phyloP scores from a whole-genome alignment of 1,140 invertebrate species.

The Pseudomyrmex concolor region DNA sequence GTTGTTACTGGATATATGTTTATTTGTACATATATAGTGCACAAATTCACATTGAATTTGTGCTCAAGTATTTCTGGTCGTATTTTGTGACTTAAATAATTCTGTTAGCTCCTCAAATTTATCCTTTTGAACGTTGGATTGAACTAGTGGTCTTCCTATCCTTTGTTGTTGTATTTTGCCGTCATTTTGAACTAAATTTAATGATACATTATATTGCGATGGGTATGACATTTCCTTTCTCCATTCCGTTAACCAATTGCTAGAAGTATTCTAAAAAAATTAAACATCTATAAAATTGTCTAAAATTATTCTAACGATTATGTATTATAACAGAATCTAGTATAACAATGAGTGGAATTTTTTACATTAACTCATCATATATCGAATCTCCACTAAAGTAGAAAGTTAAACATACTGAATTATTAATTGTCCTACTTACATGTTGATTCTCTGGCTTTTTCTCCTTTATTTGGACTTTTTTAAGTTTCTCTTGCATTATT shows the following conservation, averaged over 20 bases:
- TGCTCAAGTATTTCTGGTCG: background rate
- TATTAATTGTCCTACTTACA: slow-evolving; percentile 11
- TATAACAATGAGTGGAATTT: no score
- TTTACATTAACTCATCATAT: no score
- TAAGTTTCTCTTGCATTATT: slow-evolving; percentile 22
- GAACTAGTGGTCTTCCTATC: background rate
- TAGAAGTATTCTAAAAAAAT: slow-evolving; percentile 29
- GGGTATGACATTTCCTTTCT: slow-evolving; percentile 46
- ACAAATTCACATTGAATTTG: background rate
- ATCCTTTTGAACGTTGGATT: background rate
- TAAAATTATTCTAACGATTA: no score
- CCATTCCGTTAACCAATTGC: slow-evolving; percentile 65
- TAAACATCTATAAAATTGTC: background rate
- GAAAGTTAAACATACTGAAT: background rate
- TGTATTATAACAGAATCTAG: no score
- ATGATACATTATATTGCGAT: background rate
- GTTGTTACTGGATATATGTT: no score
- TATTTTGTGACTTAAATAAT: slow-evolving; percentile 33
- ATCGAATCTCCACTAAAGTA: background rate
- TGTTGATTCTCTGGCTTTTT: background rate
- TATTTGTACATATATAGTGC: background rate
- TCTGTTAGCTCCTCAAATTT: slow-evolving; percentile 17
- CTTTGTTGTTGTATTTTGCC: background rate
- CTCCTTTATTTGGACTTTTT: background rate
- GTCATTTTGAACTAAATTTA: background rate